These are phyloP conservation scores for Himantopus leucocephalus DNA, from an alignment of 2,113 vertebrate species.

Conservation along the genomic window DNA sequence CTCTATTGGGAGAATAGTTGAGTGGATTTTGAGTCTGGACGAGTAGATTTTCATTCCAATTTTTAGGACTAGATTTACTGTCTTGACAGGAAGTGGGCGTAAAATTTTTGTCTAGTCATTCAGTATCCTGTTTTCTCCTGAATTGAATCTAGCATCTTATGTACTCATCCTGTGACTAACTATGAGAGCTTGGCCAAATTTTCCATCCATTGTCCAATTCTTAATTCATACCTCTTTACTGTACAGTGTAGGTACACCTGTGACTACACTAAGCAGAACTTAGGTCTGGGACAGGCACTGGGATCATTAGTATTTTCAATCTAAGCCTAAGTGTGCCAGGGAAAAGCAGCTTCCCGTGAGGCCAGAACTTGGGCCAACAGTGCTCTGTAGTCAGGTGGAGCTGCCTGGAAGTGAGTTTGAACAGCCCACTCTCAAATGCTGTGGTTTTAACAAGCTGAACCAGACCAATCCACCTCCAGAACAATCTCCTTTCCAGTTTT, in stretches of 20 bases:
- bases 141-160: not conserved
- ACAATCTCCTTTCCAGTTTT: not conserved
- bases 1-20: not conserved
- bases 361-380: not conserved
- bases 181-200: not conserved
- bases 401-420: slow-evolving; percentile 13
- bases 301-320: not conserved
- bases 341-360: not conserved
- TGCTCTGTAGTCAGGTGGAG: not conserved
- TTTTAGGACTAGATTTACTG: not conserved
- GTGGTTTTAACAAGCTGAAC: slow-evolving; percentile 21
- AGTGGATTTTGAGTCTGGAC: not conserved
- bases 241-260: not conserved
- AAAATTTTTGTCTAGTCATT: slow-evolving; percentile 28
- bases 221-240: not conserved
- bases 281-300: not conserved
- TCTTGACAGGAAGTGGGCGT: not conserved
- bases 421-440: slow-evolving; percentile 16
- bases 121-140: slow-evolving; percentile 42
- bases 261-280: not conserved
- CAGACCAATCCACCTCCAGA: slow-evolving; percentile 35
- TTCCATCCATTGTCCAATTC: not conserved
- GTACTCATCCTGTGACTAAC: slow-evolving; percentile 20
- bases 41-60: not conserved
- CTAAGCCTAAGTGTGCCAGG: not conserved